These are phyloP conservation scores for Chondrilla cf. caribensis DNA, from an alignment of 37 sponge, comb jelly and placozoan genomes.

Conservation along the genomic window DNA sequence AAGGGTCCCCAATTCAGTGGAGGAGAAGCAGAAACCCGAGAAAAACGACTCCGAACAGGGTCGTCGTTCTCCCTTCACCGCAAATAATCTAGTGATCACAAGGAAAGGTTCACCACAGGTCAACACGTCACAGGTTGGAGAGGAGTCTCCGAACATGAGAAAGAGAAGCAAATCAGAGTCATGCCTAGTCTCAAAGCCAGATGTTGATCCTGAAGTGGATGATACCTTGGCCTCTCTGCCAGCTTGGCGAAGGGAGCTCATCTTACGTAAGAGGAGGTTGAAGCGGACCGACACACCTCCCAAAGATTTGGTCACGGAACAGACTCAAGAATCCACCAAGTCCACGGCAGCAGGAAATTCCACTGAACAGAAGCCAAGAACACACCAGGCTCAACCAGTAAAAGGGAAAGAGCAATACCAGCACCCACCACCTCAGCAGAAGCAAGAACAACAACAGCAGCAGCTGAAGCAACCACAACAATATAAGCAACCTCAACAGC, in stretches of 20 bases:
- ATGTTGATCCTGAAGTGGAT: neutral
- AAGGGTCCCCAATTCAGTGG: too few species aligned
- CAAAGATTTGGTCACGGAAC: neutral
- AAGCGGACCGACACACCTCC: neutral
- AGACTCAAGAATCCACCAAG: neutral
- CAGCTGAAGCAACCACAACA: neutral
- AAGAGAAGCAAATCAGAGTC: neutral
- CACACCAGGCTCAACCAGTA: neutral
- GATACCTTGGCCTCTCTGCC: conserved; percentile 27
- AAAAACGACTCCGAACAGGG: neutral
- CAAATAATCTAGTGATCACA: neutral
- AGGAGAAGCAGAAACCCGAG: neutral
- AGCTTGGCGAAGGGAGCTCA: conserved; percentile 56
- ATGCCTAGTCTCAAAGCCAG: neutral
- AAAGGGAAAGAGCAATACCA: neutral
- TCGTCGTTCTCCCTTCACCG: neutral
- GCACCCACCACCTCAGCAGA: neutral
- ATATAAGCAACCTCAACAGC: neutral
- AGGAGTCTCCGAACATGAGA: neutral
- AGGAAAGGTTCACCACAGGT: neutral
- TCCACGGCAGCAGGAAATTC: neutral
- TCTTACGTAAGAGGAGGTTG: conserved; percentile 29
- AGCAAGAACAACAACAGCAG: neutral
- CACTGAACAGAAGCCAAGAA: neutral
- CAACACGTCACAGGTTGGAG: neutral